Conservation (phyloP, 2,888 invertebrate genomes). For the Griposia aprilina region DNA sequence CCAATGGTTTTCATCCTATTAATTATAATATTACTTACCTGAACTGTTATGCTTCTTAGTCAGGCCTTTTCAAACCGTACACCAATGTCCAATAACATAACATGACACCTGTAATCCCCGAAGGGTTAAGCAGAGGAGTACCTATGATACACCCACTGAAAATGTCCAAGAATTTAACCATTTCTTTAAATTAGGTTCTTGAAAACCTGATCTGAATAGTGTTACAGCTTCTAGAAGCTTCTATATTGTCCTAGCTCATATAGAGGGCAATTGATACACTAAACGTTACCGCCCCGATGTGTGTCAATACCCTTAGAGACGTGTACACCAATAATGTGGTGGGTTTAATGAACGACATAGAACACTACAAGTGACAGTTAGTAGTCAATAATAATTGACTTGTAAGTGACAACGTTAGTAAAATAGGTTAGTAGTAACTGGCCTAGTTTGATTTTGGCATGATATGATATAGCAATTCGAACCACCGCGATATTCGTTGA, state of each 20-base stretch:
- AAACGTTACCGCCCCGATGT: slow-evolving; percentile 11
- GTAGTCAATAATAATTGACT: background rate
- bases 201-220: background rate
- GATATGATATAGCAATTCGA: background rate
- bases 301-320: slow-evolving; percentile 31
- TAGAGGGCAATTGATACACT: background rate
- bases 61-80: too few species aligned
- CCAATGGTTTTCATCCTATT: background rate
- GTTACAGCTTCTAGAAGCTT: slow-evolving; percentile 6
- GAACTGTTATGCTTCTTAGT: background rate
- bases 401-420: background rate
- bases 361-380: background rate
- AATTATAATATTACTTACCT: too few species aligned
- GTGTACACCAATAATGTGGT: slow-evolving; percentile 36
- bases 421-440: background rate
- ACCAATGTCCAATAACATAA: background rate
- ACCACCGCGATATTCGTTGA: too few species aligned
- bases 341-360: slow-evolving; percentile 13
- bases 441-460: background rate
- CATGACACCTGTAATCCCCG: background rate
- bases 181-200: background rate
- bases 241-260: slow-evolving; percentile 24
- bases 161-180: background rate
- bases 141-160: background rate
- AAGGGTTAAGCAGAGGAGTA: background rate